Percentiles rank a stretch among this genome's conserved stretches.
These are phyloP conservation scores for Cisticola juncidis DNA, from an alignment of 2,113 vertebrate species.

Conservation along the genomic window DNA sequence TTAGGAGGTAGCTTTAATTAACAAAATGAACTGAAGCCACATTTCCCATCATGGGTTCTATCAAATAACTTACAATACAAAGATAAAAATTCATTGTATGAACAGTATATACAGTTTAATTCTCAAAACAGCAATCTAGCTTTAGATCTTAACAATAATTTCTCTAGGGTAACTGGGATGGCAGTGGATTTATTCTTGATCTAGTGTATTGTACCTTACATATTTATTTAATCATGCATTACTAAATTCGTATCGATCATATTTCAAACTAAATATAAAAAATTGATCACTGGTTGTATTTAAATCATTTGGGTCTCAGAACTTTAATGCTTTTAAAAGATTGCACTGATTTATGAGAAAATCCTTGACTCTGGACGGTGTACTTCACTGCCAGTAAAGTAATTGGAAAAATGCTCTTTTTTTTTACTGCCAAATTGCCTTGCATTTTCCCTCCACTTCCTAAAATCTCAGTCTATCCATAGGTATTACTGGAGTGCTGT, in stretches of 20 bases:
- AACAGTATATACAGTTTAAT: slow-evolving; percentile 84
- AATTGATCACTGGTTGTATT: background rate
- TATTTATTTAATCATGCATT: slow-evolving; percentile 16
- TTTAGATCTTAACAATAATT: slow-evolving; percentile 60
- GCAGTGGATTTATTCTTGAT: slow-evolving; percentile 67
- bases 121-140: slow-evolving; percentile 75
- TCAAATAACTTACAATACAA: slow-evolving; percentile 91
- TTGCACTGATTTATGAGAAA: background rate
- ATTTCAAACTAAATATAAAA: background rate
- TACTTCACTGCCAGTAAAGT: background rate
- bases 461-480: background rate
- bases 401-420: background rate
- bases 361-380: background rate
- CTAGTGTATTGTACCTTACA: slow-evolving; percentile 21
- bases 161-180: slow-evolving; percentile 63
- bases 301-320: background rate
- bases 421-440: background rate
- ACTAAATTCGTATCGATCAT: background rate
- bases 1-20: slow-evolving; percentile 97
- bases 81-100: slow-evolving; percentile 82
- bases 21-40: slow-evolving; percentile 83
- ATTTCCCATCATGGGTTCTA: slow-evolving; percentile 88
- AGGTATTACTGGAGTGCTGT: background rate
- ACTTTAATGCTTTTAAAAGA: background rate
- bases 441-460: background rate